phyloP scores from a whole-genome alignment of 2,888 invertebrate genomes.

The Cryptus armator region DNA sequence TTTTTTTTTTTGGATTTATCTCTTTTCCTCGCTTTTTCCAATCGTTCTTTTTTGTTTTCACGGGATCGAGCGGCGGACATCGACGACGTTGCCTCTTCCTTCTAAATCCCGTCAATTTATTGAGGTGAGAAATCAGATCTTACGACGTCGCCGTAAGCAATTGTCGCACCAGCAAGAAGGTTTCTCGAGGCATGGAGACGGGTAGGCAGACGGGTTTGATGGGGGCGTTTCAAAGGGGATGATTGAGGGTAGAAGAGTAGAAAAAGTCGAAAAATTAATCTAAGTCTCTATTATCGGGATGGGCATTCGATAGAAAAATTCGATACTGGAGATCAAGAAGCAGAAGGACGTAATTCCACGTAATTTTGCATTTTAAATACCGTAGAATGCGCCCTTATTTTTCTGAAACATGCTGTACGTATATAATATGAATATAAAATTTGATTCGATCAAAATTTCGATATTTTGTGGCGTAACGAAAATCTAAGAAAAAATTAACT shows the following conservation, averaged over 20 bases:
- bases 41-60: neutral
- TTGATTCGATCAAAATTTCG: no score
- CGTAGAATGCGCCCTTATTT: no score
- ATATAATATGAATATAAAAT: no score
- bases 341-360: no score
- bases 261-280: neutral
- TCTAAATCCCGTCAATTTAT: neutral
- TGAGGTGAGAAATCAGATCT: neutral
- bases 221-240: neutral
- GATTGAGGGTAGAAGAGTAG: neutral
- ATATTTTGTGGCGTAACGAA: no score
- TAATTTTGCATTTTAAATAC: no score
- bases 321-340: no score
- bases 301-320: no score
- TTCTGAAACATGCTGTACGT: no score
- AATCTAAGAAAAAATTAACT: no score
- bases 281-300: no score
- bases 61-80: constrained; percentile 3
- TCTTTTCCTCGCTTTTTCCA: neutral
- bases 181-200: neutral
- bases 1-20: neutral
- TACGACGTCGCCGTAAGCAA: neutral
- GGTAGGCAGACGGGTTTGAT: neutral
- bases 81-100: constrained; percentile 33
- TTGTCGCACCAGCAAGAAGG: neutral